Conservation (phyloP, 2,888 invertebrate species). For the Hemistola chrysoprasaria region DNA sequence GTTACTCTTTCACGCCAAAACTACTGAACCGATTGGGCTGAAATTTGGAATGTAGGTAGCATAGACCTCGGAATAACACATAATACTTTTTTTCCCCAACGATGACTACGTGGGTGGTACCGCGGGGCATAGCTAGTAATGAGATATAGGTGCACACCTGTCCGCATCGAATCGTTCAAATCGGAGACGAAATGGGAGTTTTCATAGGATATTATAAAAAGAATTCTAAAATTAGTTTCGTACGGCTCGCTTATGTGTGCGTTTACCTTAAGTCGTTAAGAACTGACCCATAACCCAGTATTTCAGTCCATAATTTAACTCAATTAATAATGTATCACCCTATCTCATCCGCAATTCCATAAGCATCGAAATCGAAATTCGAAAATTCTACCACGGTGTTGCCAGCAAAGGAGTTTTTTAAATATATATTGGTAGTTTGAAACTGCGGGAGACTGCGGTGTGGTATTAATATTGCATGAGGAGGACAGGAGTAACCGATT, state of each 20-base stretch:
- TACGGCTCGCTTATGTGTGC: too few relatives aligned
- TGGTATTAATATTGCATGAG: slow-evolving; percentile 35
- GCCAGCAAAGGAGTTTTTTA: slow-evolving; percentile 24
- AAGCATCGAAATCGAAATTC: slow-evolving; percentile 14
- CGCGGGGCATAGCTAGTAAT: too few relatives aligned
- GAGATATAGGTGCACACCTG: too few relatives aligned
- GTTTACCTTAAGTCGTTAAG: too few relatives aligned
- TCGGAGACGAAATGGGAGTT: too few relatives aligned
- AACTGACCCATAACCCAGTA: slow-evolving; percentile 2
- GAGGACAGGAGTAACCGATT: slow-evolving; percentile 24
- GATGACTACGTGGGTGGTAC: too few relatives aligned
- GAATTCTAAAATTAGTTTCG: too few relatives aligned
- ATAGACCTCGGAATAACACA: too few relatives aligned
- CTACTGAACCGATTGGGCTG: background rate
- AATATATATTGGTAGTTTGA: slow-evolving; percentile 34
- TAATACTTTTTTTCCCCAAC: too few relatives aligned
- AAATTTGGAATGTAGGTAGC: too few relatives aligned
- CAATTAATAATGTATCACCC: slow-evolving; percentile 16
- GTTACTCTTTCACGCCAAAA: background rate
- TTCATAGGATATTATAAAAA: too few relatives aligned
- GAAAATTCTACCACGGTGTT: slow-evolving; percentile 13
- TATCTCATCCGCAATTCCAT: slow-evolving; percentile 13
- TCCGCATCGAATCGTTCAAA: too few relatives aligned
- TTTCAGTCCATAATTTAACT: slow-evolving; percentile 6
- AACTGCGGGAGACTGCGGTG: slow-evolving; percentile 21